Evolutionary conservation across 1,140 invertebrate genomes (phyloP).

Genomic region (Lucilia cuprina): DNA sequence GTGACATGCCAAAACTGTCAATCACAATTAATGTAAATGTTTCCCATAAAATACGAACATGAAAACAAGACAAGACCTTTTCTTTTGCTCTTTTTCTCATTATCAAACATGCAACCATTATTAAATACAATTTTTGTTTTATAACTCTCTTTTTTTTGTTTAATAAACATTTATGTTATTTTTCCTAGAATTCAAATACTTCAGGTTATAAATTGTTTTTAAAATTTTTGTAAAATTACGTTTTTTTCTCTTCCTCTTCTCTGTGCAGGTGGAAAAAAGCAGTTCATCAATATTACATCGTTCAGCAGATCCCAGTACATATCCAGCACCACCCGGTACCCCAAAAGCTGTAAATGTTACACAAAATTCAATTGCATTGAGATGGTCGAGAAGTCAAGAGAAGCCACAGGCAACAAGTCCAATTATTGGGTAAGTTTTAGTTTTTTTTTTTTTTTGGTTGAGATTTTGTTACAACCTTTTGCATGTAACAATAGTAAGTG

Average conservation of each 20-base stretch:
- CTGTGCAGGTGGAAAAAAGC: slow-evolving; percentile 64
- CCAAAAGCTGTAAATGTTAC: slow-evolving; percentile 80
- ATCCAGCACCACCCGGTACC: slow-evolving; percentile 79
- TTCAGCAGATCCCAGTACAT: slow-evolving; percentile 76
- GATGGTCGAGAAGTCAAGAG: slow-evolving; percentile 75
- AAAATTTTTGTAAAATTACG: background rate
- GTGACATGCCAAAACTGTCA: background rate
- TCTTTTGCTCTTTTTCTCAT: too few relatives aligned
- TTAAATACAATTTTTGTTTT: too few relatives aligned
- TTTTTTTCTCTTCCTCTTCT: background rate
- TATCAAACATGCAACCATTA: slow-evolving; percentile 16
- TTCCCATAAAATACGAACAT: background rate
- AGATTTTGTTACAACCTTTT: too few relatives aligned
- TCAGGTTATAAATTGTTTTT: background rate
- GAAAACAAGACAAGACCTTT: too few relatives aligned
- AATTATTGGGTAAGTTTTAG: slow-evolving; percentile 56
- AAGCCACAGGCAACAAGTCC: slow-evolving; percentile 66
- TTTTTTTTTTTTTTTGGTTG: background rate
- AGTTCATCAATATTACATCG: slow-evolving; percentile 73
- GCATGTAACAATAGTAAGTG: too few relatives aligned
- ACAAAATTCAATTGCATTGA: slow-evolving; percentile 78
- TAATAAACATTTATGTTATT: background rate
- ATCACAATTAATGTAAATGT: slow-evolving; percentile 18
- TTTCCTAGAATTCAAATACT: background rate
- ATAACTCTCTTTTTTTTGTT: background rate